Evolutionary conservation across 2,888 invertebrate species (phyloP), one percentile per base, ranked within the genome.

Genomic region (Drosophila macrospina): DNA sequence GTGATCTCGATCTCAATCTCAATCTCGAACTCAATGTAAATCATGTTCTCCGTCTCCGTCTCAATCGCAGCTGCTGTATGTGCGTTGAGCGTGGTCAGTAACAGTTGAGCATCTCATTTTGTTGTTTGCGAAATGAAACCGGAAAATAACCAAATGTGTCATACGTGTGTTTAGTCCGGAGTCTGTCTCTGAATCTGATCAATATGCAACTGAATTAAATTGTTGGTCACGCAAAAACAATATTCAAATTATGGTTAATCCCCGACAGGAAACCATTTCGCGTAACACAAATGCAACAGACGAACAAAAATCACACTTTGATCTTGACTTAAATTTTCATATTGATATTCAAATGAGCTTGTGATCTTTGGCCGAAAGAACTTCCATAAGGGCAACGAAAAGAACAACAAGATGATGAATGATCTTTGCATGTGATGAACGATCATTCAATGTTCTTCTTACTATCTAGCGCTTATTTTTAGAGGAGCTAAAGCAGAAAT

Each of bases 71-170:
- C 36, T 51, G 15, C 16, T 41, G 10, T 16, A n/a, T n/a, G n/a
- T 48, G 2, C 20, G 20, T 74, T 74, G 60, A 24, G 26, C 20
- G 13, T 54, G 69, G 69, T 74, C 70, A 70, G 70, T 70, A 36
- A 50, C 59, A 36, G n/a, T 15, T 26, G 37, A 11, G 34, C 16
- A 70, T 37, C 30, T 7, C 48, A 47, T 5, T 15, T 15, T 24
- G 34, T 32, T 34, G 26, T n/a, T 44, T 55, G 16, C 26, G 2
- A 36, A 28, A 16, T 41, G n/a, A 51, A 52, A 52, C 52, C 52
- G 60, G 52, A 44, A 51, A 60, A 60, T 42, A 13, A 52, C 42
- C 20, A 34, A 52, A 60, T 60, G 52, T 60, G 52, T 60, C 60
- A 60, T 20, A 52, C 44, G 42, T 52, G 60, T 60, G 42, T 44